Evolutionary conservation across 2,797 vertebrate genomes (phyloP).

Genomic region (Tolypeutes matacus): DNA sequence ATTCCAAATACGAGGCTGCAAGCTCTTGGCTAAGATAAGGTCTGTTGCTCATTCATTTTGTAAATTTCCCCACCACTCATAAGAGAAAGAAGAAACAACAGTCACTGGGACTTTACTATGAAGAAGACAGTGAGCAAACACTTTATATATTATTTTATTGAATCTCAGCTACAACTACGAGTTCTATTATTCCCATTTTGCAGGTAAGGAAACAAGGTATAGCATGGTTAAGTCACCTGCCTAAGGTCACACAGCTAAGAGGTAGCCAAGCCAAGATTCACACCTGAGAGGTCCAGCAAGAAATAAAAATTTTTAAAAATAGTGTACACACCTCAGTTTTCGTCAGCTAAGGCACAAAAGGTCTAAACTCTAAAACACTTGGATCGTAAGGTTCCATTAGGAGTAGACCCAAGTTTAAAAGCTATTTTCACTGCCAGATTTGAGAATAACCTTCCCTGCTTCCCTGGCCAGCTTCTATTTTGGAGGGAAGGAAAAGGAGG

Average conservation of each 20-base stretch:
- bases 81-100: not conserved
- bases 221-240: not conserved
- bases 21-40: not conserved
- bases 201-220: not conserved
- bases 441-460: conserved; percentile 21
- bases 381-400: conserved; percentile 51
- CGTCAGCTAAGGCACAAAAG: not conserved
- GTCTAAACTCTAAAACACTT: conserved; percentile 18
- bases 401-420: conserved; percentile 25
- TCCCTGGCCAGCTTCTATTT: not conserved
- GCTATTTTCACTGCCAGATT: not conserved
- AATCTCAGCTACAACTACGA: not conserved
- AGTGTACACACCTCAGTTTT: not conserved
- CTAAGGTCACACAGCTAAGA: not conserved
- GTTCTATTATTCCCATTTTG: not conserved
- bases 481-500: not conserved
- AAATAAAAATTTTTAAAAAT: not conserved
- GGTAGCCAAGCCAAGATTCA: not conserved
- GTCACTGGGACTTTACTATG: not conserved
- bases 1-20: not conserved
- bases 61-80: accelerated
- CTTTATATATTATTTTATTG: not conserved
- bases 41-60: not conserved
- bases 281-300: not conserved
- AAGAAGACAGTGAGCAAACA: not conserved